A percentile compares a stretch with the other conserved stretches of the same genome.
Conservation (phyloP, 2,113 vertebrate genomes). For the Poeciliopsis occidentalis region DNA sequence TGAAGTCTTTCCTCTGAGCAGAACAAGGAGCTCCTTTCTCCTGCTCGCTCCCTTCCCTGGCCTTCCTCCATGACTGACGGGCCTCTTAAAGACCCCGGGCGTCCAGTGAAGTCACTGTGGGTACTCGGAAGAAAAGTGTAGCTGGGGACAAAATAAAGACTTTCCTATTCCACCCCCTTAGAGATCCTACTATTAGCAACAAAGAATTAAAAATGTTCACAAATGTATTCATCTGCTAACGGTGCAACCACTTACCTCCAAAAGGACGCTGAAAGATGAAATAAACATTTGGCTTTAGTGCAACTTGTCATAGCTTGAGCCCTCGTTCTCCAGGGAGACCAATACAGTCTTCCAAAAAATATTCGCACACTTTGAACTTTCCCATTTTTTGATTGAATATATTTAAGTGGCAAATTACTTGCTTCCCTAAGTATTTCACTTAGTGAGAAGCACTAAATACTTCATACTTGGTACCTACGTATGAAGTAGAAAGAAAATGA, state of each 20-base stretch:
- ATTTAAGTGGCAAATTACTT: too few species aligned
- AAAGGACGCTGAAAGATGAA: constrained; percentile 18
- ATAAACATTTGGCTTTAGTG: constrained; percentile 40
- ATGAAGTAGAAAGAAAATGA: too few species aligned
- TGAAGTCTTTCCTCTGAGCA: neutral
- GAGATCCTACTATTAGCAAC: constrained; percentile 15
- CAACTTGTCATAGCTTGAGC: constrained; percentile 64
- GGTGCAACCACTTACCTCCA: constrained; percentile 57
- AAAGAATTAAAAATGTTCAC: neutral
- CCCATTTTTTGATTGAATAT: too few species aligned
- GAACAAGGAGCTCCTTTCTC: constrained; percentile 68
- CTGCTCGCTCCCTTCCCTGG: constrained; percentile 9
- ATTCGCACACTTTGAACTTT: neutral
- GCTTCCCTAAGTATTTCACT: too few species aligned
- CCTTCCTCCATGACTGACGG: constrained; percentile 40
- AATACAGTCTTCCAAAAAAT: constrained; percentile 16
- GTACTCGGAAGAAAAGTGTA: neutral
- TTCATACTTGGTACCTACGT: too few species aligned
- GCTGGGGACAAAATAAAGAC: neutral
- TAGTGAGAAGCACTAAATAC: too few species aligned
- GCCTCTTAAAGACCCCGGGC: constrained; percentile 38
- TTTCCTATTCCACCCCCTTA: too few species aligned
- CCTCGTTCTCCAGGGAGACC: constrained; percentile 28
- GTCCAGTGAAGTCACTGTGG: constrained; percentile 42
- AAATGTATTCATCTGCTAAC: constrained; percentile 4